Evolutionary conservation across 2,888 invertebrate species (phyloP), one percentile per base, ranked within the genome.

Genomic region (Agriopis aurantiaria): DNA sequence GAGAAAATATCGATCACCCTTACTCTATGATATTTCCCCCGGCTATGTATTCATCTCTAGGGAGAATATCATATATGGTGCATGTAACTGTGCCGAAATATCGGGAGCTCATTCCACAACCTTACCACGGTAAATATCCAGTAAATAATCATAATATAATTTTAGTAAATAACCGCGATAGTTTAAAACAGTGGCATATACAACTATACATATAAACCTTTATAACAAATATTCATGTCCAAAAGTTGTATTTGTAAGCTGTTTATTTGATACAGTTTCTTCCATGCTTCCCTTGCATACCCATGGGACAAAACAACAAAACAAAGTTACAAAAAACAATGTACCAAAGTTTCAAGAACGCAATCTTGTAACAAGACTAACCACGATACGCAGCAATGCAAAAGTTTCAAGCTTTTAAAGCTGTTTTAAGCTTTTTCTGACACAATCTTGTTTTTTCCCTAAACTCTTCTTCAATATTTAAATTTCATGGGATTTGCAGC

Each of bases 371-470:
- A 33, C 33, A 58, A 48, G 48, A 4, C 33, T 33, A 33, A 9
- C 33, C 33, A n/a, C 41, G 43, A 43, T 43, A 43, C 41, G 14
- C 10, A 12, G 0, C 12, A 3, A 12, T 9, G 8, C 17, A 33
- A 43, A 61, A 61, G 8, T 41, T 52, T 17, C 40, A 4, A 61
- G 52, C 51, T 61, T 8, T 8, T 9, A 49, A 60, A 49, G 51
- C 59, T 23, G 33, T 33, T 23, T 12, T 60, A 60, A 60, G 60
- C 52, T 61, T 14, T 60, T 52, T 52, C 14, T 52, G 52, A 52
- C 8, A 61, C 43, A 61, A 45, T 52, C 52, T 61, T 52, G 61
- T 52, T 17, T 61, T 52, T 61, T 60, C 8, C 17, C 43, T 17
- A 9, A 59, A 59, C 46, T 46, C 46, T 46, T 57, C 43, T 17